Evolutionary conservation across 2,113 vertebrate species (phyloP), one percentile per base, ranked within the genome.

Genomic region (Rhinolophus sinicus): DNA sequence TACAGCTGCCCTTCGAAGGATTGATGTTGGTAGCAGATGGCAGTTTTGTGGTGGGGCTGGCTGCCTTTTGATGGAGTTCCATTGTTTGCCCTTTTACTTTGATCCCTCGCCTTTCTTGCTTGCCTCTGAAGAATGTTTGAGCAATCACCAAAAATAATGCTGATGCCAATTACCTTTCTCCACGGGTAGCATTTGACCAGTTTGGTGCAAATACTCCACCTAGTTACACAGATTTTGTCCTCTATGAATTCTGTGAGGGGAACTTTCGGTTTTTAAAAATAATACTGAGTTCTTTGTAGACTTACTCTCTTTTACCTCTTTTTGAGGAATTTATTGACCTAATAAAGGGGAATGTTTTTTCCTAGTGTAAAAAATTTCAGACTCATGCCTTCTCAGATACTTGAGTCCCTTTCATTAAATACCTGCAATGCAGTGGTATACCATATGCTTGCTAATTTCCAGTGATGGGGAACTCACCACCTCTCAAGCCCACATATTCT

Each of bases 1-100:
- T 2, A 44, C 67, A 78, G 84, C 92, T 78, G 94, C 87, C 93
- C 95, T 95, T 78, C 28, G 64, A 9, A 78, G 90, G 93, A 97
- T 93, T 96, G 97, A 88, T 97, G 62, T 88, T 69, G 7, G 40
- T 90, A 96, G 96, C 97, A 95, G 97, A 97, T 97, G 98, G 98
- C 96, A 84, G 89, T 91, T 96, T 98, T 96, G 97, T 94, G 98
- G 97, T 88, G 82, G 98, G 97, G 96, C 96, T 92, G 97, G 62
- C 98, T 90, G 98, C 77, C 97, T 96, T 83, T 92, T 97, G 98
- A 94, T 96, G 96, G 70, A 15, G 33, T 97, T 96, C 97, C 95
- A 98, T 99, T 99, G 98, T 99, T 98, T 98, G 97, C 93, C 96
- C 93, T 97, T 35, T 44, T 47, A 83, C 65, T 83, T 97, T 94